These are phyloP conservation scores for Biston betularia DNA, from an alignment of 2,888 invertebrate species.

Conservation along the genomic window DNA sequence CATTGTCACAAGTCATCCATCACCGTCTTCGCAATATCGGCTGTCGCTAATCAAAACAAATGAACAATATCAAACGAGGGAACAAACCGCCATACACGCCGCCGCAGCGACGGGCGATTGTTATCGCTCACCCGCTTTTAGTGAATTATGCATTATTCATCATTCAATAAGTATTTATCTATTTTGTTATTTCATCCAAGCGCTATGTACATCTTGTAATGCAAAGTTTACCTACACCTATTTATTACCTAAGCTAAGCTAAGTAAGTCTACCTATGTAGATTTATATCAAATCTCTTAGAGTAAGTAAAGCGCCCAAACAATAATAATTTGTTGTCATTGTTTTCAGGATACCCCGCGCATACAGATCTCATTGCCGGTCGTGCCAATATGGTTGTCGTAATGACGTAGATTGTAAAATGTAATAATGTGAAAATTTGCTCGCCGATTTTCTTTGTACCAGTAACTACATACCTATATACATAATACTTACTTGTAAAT, in stretches of 20 bases:
- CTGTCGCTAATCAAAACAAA: constrained; percentile 69
- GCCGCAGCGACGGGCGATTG: neutral
- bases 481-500: neutral
- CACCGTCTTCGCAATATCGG: constrained; percentile 64
- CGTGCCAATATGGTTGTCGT: too few relatives aligned
- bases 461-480: neutral
- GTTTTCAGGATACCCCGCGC: too few relatives aligned
- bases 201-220: neutral
- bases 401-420: too few relatives aligned
- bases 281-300: too few relatives aligned
- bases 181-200: neutral
- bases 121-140: neutral
- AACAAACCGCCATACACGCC: neutral
- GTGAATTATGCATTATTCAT: constrained; percentile 1
- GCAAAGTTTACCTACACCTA: neutral
- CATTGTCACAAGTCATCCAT: constrained; percentile 81
- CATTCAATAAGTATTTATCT: neutral
- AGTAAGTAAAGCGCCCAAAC: neutral
- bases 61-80: constrained; percentile 57
- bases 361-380: too few relatives aligned
- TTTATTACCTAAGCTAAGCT: neutral
- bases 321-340: neutral
- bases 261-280: neutral
- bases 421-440: too few relatives aligned
- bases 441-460: too few relatives aligned